These are phyloP conservation scores for Poliocrania exsul DNA, from an alignment of 2,797 vertebrate species.

Conservation along the genomic window DNA sequence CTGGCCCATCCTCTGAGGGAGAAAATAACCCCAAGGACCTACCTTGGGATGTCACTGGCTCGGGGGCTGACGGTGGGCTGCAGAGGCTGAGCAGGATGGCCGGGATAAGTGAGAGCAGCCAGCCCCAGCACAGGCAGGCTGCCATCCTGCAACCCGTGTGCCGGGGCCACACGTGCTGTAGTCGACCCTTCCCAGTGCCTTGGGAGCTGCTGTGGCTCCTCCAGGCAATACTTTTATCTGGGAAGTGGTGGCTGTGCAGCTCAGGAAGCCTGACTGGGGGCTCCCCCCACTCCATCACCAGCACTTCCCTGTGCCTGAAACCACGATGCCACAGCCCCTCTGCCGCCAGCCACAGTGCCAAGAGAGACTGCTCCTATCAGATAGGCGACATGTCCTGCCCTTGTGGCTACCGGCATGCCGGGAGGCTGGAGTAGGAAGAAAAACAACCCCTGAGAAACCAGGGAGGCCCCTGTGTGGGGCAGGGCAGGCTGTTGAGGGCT, in stretches of 20 bases:
- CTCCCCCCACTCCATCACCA: conserved; percentile 13
- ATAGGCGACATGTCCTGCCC: conserved; percentile 56
- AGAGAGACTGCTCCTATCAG: conserved; percentile 62
- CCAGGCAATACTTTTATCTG: conserved; percentile 60
- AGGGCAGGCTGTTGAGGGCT: background rate
- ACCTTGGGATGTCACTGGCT: conserved; percentile 81
- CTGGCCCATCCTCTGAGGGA: background rate
- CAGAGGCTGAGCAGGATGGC: conserved; percentile 45
- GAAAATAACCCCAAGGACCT: conserved; percentile 19
- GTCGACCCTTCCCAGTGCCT: background rate
- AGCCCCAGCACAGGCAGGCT: background rate
- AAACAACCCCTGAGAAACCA: conserved; percentile 30
- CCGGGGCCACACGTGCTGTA: fast-evolving
- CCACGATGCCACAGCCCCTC: conserved; percentile 32
- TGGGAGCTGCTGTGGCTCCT: background rate
- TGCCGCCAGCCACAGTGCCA: background rate
- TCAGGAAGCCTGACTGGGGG: conserved; percentile 77
- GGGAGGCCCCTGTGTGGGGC: conserved; percentile 4
- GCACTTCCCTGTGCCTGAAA: conserved; percentile 68
- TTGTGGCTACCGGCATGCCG: conserved; percentile 15
- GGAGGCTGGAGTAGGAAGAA: conserved; percentile 34
- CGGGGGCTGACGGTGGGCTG: conserved; percentile 17
- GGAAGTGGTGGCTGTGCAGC: conserved; percentile 43
- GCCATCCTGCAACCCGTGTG: conserved; percentile 14
- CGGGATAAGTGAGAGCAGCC: conserved; percentile 26